A percentile compares a stretch with the other conserved stretches of the same genome.
phyloP scores from a whole-genome alignment of 2,113 vertebrate species.

The Neolamprologus tretocephalus region DNA sequence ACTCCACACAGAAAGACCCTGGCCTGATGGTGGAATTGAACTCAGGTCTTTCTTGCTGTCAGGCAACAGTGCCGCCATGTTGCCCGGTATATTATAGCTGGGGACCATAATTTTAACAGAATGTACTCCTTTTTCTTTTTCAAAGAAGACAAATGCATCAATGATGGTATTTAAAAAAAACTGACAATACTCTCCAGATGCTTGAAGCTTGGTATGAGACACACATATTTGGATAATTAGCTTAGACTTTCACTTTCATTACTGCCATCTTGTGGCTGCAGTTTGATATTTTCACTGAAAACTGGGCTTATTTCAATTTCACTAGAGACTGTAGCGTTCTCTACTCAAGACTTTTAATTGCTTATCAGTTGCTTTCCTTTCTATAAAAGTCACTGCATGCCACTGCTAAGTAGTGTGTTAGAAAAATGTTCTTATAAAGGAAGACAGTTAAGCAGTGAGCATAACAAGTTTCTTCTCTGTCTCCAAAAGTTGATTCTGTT shows the following conservation, averaged over 20 bases:
- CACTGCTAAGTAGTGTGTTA: fast-evolving
- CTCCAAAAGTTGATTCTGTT: too few relatives aligned
- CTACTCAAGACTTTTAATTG: neutral
- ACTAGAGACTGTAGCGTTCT: neutral
- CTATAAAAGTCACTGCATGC: neutral
- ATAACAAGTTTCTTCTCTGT: too few relatives aligned
- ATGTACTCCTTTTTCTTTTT: fast-evolving
- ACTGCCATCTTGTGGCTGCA: neutral
- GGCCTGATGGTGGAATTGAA: neutral
- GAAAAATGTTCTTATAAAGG: too few relatives aligned
- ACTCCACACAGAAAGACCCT: neutral
- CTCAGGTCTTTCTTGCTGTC: neutral
- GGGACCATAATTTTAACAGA: neutral
- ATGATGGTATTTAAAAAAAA: fast-evolving
- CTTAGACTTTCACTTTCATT: neutral
- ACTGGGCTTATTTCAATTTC: neutral
- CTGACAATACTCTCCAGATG: neutral
- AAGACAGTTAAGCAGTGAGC: too few relatives aligned
- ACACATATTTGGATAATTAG: fast-evolving
- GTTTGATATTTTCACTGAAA: neutral
- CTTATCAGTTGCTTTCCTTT: neutral
- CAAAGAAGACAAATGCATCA: neutral
- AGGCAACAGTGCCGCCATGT: fast-evolving
- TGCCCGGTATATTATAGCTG: fast-evolving
- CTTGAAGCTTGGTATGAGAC: fast-evolving